Evolutionary conservation across 2,888 invertebrate genomes (phyloP), one percentile per base, ranked within the genome.

Genomic region (Dioctria linearis): DNA sequence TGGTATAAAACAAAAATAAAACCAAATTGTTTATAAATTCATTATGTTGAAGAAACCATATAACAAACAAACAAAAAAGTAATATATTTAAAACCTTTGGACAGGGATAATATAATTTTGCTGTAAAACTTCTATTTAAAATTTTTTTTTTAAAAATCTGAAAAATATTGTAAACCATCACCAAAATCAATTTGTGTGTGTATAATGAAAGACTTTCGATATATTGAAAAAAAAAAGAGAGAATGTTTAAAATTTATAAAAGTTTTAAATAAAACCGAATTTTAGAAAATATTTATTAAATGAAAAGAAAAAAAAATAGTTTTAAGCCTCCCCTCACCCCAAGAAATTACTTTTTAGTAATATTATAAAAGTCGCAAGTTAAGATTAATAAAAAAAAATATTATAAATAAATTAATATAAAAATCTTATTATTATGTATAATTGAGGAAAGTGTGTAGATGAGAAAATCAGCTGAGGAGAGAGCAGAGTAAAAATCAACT

Each of bases 281-380:
- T 75, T 75, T 75, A 75, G 75, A 59, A 75, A 61, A 75, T 75
- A 75, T 75, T 75, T 75, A 75, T 75, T 75, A 59, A 75, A 75
- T 57, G 46, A 46, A 25, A 25, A 25, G 46, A 71, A 40, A 51
- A 51, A 40, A 57, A 59, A 42, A 43, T 59, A 75, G 43, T 61
- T 61, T n/a, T 75, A 75, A 75, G 59, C 39, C 42, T 59, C 13
- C 25, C 75, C 43, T 59, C 40, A 5, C 25, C 75, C 75, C 42
- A 13, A 43, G 61, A 75, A 43, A 75, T 42, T 8, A 75, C 75
- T 75, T 75, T 75, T 57, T 75, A 75, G 61, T 75, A 75, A n/a
- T 59, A 75, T 61, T 59, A 25, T 13, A 40, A 75, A 75, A 75
- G 46, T 59, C 46, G 46, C 13, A 75, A 75, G 61, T 59, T 75